A percentile compares a stretch with the other conserved stretches of the same genome.
Evolutionary conservation across 1,140 invertebrate genomes (phyloP).

Genomic region (Thaumetopoea pityocampa): DNA sequence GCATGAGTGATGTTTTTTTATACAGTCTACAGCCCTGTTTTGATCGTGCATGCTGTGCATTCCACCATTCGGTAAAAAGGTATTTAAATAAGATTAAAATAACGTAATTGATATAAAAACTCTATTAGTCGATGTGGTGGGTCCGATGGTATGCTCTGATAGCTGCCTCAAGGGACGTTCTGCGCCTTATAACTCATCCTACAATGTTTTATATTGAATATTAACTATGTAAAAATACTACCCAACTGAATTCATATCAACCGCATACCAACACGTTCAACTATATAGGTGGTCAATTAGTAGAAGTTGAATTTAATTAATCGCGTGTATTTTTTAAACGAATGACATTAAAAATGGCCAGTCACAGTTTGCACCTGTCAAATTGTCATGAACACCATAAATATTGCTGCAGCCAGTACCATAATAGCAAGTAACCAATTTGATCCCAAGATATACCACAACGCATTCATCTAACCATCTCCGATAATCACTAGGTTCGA

Average conservation of each 20-base stretch:
- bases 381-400: too few species aligned
- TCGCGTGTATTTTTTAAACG: constrained; percentile 3
- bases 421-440: constrained; percentile 3
- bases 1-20: too few species aligned
- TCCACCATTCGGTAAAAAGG: too few species aligned
- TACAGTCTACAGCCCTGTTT: too few species aligned
- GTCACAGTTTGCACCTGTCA: too few species aligned
- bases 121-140: constrained; percentile 41
- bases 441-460: constrained; percentile 8
- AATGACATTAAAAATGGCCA: constrained; percentile 7
- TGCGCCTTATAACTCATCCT: constrained; percentile 38
- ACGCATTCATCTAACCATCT: constrained; percentile 12
- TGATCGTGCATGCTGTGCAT: too few species aligned
- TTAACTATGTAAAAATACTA: constrained; percentile 54
- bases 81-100: too few species aligned
- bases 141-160: constrained; percentile 29
- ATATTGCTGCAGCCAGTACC: too few species aligned
- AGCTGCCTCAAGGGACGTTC: constrained; percentile 39
- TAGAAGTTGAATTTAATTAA: constrained; percentile 6
- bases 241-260: constrained; percentile 23
- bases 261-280: constrained; percentile 8
- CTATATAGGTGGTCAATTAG: constrained; percentile 1
- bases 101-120: constrained; percentile 20
- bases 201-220: constrained; percentile 57
- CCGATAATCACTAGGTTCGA: constrained; percentile 16